These are phyloP conservation scores for Smutsia temminckii DNA, from an alignment of 2,797 vertebrate species.

Conservation along the genomic window DNA sequence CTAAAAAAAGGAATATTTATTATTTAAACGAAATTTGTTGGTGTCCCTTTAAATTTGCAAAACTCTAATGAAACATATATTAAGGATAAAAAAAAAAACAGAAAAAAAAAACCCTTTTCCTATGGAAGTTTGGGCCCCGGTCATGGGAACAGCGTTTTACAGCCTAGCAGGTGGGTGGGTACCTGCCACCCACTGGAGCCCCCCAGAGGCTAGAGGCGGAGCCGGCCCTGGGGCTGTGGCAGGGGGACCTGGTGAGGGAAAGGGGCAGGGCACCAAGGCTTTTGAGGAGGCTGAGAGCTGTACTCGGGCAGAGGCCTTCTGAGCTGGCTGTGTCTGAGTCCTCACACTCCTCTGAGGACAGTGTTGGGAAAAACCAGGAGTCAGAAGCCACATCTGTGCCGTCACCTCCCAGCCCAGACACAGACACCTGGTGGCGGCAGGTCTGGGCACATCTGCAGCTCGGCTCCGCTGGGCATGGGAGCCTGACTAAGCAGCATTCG, in stretches of 20 bases:
- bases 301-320: neutral
- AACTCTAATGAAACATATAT: neutral
- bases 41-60: neutral
- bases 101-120: neutral
- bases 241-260: neutral
- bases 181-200: neutral
- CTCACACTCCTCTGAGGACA: slow-evolving; percentile 53
- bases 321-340: slow-evolving; percentile 8
- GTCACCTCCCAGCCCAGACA: slow-evolving; percentile 72
- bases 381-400: slow-evolving; percentile 53
- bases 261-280: neutral
- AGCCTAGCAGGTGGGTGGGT: neutral
- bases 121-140: neutral
- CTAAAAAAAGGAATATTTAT: neutral
- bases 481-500: slow-evolving; percentile 74
- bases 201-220: neutral
- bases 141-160: neutral
- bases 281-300: neutral
- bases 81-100: neutral
- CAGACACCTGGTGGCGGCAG: slow-evolving; percentile 73
- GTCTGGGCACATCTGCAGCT: slow-evolving; percentile 74
- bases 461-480: neutral
- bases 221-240: slow-evolving; percentile 2
- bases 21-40: neutral
- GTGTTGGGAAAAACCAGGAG: slow-evolving; percentile 63